phyloP scores from a whole-genome alignment of 2,888 invertebrate genomes.

The Polymixis flavicincta region DNA sequence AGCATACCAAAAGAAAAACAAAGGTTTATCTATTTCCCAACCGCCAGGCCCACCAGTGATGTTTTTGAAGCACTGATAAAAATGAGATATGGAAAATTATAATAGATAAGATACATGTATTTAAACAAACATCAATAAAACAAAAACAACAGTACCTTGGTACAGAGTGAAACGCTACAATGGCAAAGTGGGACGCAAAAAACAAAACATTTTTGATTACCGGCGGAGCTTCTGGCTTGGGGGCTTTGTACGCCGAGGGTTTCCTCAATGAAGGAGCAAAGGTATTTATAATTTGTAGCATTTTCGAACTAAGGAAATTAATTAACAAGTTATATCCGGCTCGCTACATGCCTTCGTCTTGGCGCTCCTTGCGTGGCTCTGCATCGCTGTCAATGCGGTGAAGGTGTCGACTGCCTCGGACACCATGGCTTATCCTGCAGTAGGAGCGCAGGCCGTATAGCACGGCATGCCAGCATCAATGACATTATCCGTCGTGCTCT shows the following conservation, averaged over 20 bases:
- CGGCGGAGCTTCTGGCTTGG: conserved; percentile 78
- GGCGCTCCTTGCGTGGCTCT: too few species aligned
- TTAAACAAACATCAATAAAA: background rate
- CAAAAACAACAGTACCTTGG: background rate
- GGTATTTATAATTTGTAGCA: conserved; percentile 59
- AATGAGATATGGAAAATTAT: background rate
- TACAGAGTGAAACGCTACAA: conserved; percentile 2
- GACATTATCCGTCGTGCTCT: too few species aligned
- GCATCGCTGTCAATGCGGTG: too few species aligned
- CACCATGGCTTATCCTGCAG: too few species aligned
- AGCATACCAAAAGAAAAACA: background rate
- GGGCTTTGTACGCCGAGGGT: conserved; percentile 71
- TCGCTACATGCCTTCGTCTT: too few species aligned
- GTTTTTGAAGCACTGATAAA: background rate
- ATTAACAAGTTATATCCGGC: background rate
- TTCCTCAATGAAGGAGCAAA: conserved; percentile 75
- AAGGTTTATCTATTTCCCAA: background rate
- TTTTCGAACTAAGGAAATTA: background rate
- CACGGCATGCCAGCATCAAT: too few species aligned
- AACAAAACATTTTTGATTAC: conserved; percentile 75
- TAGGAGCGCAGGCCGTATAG: too few species aligned
- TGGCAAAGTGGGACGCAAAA: conserved; percentile 52
- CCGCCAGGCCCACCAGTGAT: background rate
- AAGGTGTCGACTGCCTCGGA: too few species aligned
- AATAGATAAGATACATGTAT: conserved; percentile 7